Conservation (phyloP, 2,888 invertebrate species). For the Panopea generosa region DNA sequence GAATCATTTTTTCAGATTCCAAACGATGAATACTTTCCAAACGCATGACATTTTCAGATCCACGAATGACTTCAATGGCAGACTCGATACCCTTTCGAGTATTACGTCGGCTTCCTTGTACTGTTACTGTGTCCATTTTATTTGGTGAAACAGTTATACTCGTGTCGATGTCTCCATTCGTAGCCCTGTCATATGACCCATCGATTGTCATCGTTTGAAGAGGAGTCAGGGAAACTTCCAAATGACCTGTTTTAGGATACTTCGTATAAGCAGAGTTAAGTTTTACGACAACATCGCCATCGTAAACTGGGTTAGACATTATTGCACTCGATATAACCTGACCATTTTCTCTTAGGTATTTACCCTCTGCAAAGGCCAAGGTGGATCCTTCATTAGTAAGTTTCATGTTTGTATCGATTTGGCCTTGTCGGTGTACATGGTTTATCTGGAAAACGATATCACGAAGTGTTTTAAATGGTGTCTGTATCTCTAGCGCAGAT, state of each 20-base stretch:
- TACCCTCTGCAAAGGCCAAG: conserved; percentile 44
- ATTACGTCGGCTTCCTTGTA: conserved; percentile 21
- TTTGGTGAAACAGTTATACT: conserved; percentile 37
- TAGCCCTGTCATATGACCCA: conserved; percentile 18
- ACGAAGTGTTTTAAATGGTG: conserved; percentile 52
- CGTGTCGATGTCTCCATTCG: conserved; percentile 25
- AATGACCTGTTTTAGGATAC: conserved; percentile 60
- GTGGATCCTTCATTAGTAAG: conserved; percentile 47
- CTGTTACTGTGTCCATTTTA: conserved; percentile 34
- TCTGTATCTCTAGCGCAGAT: conserved; percentile 59
- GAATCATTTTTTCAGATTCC: conserved; percentile 1
- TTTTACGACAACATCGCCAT: conserved; percentile 52
- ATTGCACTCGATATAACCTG: conserved; percentile 49
- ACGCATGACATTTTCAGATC: conserved; percentile 8
- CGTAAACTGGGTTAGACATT: conserved; percentile 51
- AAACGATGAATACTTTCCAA: conserved; percentile 16
- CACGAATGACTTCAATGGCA: conserved; percentile 6
- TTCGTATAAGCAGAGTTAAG: conserved; percentile 47
- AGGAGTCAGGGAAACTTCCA: conserved; percentile 60
- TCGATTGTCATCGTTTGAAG: conserved; percentile 32
- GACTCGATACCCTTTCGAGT: conserved; percentile 6
- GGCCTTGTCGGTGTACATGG: conserved; percentile 65
- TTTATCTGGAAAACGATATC: conserved; percentile 60
- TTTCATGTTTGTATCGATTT: conserved; percentile 51
- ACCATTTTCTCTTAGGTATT: conserved; percentile 50